These are phyloP conservation scores for Eupeodes luniger DNA, from an alignment of 2,888 invertebrate species.

Conservation along the genomic window DNA sequence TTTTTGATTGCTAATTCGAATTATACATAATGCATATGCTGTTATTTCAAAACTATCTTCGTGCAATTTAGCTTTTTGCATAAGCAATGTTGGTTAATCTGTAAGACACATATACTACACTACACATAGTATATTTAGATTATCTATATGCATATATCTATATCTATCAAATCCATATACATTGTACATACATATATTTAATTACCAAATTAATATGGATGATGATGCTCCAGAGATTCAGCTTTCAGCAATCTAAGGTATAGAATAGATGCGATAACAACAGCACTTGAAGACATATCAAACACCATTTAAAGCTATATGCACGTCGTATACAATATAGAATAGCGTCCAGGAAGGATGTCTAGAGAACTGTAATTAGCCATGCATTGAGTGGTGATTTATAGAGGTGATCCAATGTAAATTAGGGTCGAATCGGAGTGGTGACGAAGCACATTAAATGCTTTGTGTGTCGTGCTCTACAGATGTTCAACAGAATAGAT, in stretches of 20 bases:
- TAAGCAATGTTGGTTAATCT: neutral
- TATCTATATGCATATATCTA: too few relatives aligned
- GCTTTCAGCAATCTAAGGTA: constrained; percentile 63
- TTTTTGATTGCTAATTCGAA: too few relatives aligned
- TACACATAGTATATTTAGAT: too few relatives aligned
- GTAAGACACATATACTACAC: constrained; percentile 14
- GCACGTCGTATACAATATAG: neutral
- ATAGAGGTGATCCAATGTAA: constrained; percentile 71
- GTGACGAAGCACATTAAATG: constrained; percentile 75
- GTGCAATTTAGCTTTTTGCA: neutral
- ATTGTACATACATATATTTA: constrained; percentile 54
- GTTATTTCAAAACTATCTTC: neutral
- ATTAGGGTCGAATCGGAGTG: constrained; percentile 66
- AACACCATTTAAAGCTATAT: constrained; percentile 6
- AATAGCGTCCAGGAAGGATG: constrained; percentile 65
- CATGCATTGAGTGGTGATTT: constrained; percentile 75
- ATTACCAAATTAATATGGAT: constrained; percentile 76
- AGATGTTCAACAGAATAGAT: constrained; percentile 60
- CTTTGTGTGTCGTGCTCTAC: constrained; percentile 69
- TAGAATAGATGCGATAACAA: constrained; percentile 61
- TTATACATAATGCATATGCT: too few relatives aligned
- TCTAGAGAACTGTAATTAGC: constrained; percentile 70
- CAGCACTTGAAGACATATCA: constrained; percentile 33
- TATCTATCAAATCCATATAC: constrained; percentile 48
- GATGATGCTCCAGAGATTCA: constrained; percentile 69